Conservation (phyloP, 2,888 invertebrate genomes). For the Sesia apiformis region DNA sequence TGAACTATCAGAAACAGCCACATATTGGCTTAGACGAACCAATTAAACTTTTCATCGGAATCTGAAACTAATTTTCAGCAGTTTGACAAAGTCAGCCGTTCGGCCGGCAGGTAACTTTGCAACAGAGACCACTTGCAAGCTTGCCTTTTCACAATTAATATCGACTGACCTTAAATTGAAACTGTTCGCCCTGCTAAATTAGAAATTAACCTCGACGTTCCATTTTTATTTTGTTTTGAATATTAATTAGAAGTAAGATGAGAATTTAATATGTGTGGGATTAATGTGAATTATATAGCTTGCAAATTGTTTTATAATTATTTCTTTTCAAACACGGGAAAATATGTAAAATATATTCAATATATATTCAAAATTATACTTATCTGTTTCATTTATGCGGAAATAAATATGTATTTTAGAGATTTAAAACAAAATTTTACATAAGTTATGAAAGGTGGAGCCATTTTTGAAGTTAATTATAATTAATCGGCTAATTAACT, state of each 20-base stretch:
- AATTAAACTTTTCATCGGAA: constrained; percentile 71
- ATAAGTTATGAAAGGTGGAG: no score
- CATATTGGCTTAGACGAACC: constrained; percentile 62
- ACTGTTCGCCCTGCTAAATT: constrained; percentile 3
- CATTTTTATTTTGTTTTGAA: not conserved
- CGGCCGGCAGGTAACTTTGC: constrained; percentile 50
- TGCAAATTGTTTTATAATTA: no score
- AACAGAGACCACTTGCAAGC: constrained; percentile 12
- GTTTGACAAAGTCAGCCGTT: constrained; percentile 64
- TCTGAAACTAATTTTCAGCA: constrained; percentile 66
- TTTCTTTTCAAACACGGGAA: no score
- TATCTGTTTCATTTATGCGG: no score
- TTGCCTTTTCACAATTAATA: constrained; percentile 32
- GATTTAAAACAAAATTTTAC: no score
- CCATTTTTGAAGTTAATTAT: no score
- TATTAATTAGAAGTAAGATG: not conserved
- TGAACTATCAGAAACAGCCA: constrained; percentile 42
- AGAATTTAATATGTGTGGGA: no score
- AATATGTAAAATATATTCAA: no score
- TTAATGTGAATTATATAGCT: no score
- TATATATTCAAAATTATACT: no score
- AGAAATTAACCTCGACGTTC: not conserved
- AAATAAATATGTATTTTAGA: no score
- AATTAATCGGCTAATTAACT: no score
- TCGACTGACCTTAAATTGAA: constrained; percentile 45